Percentiles rank a stretch among this genome's conserved stretches.
phyloP scores from a whole-genome alignment of 2,888 invertebrate genomes.

The Capitulum mitella region DNA sequence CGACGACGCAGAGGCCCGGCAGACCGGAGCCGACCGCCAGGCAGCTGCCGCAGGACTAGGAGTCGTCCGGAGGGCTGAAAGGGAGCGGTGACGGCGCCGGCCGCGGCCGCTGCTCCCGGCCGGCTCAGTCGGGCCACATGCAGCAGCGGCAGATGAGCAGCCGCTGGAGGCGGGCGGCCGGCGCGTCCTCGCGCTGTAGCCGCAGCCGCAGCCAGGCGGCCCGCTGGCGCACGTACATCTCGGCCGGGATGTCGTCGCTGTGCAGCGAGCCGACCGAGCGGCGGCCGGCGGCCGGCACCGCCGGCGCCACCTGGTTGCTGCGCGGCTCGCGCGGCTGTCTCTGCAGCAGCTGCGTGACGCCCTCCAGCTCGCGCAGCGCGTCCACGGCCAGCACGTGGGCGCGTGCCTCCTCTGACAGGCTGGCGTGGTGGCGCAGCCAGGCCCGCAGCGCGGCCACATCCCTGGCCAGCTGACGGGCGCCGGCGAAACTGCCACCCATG shows the following conservation, averaged over 20 bases:
- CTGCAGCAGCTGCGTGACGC: conserved; percentile 69
- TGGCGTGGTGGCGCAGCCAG: conserved; percentile 56
- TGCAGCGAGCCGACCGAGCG: neutral
- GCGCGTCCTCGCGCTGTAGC: conserved; percentile 8
- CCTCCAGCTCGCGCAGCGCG: conserved; percentile 68
- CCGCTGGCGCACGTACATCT: conserved; percentile 89
- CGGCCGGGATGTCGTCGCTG: conserved; percentile 66
- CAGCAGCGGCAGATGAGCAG: conserved; percentile 1
- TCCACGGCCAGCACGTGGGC: conserved; percentile 43
- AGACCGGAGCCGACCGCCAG: too few species aligned
- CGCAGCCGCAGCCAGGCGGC: conserved; percentile 72
- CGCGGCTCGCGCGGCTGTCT: conserved; percentile 53
- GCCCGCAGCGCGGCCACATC: neutral
- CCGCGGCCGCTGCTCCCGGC: neutral
- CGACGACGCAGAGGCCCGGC: too few species aligned
- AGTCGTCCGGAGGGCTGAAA: too few species aligned
- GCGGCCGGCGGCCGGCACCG: conserved; percentile 28
- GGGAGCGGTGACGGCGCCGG: neutral
- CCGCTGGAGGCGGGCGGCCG: neutral
- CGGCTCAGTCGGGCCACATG: conserved; percentile 20
- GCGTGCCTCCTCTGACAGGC: conserved; percentile 41
- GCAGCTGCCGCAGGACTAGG: too few species aligned
- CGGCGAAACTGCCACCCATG: neutral
- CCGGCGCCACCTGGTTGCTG: conserved; percentile 46
- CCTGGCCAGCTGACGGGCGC: neutral